A percentile compares a stretch with the other conserved stretches of the same genome.
Conservation (phyloP, 1,140 invertebrate species). For the Philotrypesis tridentata region DNA sequence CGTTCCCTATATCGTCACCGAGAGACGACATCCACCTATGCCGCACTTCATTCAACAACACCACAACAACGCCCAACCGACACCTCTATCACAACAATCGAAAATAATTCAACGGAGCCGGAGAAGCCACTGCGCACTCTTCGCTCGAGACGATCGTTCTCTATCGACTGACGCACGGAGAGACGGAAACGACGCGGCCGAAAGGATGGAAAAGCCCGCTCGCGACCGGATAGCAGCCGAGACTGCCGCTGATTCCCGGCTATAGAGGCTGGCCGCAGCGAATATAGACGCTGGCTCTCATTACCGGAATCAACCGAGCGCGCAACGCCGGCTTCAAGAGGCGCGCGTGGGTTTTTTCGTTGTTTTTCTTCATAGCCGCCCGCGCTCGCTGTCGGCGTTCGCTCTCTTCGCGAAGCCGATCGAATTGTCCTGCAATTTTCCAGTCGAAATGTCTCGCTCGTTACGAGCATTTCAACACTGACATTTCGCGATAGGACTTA, state of each 20-base stretch:
- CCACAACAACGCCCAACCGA: too few relatives aligned
- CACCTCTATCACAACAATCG: too few relatives aligned
- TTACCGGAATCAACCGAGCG: conserved; percentile 20
- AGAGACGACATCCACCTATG: not conserved
- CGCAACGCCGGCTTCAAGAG: not conserved
- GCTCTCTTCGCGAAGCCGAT: too few relatives aligned
- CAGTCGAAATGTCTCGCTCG: too few relatives aligned
- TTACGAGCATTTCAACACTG: too few relatives aligned
- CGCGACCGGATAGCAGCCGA: not conserved
- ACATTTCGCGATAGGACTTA: too few relatives aligned
- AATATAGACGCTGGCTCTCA: not conserved
- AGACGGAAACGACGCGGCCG: conserved; percentile 18
- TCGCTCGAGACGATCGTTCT: not conserved
- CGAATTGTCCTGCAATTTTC: too few relatives aligned
- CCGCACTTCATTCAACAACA: not conserved
- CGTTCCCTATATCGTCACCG: not conserved
- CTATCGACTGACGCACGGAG: not conserved
- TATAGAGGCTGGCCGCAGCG: not conserved
- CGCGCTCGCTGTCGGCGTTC: too few relatives aligned
- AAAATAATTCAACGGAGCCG: too few relatives aligned
- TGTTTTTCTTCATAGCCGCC: too few relatives aligned
- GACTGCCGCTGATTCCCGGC: not conserved
- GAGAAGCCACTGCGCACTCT: not conserved
- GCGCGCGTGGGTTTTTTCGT: not conserved
- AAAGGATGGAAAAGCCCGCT: conserved; percentile 12